Base-by-base conservation (phyloP, 2,797 vertebrate species). In the Huso huso region DNA sequence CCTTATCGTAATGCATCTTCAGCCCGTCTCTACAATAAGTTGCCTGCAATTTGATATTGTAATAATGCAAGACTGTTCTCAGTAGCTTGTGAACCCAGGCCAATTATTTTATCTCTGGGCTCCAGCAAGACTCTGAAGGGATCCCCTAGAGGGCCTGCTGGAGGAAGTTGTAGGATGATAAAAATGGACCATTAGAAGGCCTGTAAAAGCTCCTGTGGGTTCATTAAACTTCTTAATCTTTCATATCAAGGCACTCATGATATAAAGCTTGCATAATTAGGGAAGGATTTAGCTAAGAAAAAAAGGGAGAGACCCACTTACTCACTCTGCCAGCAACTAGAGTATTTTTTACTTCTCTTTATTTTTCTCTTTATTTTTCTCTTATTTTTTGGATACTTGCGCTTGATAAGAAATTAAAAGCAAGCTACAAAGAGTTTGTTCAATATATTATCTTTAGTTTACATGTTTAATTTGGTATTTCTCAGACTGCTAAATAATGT, bases 131-230 rank as follows among this genome's bases (percentile, higher is more conserved):
- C 76, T 84, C 75, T 66, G 73, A 81, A 78, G 77, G 78, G 78
- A 81, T 79, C 89, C 87, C 87, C 87, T 77, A 79, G 84, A 87
- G 90, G 85, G 82, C 78, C 82, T 81, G 84, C 85, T 77, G 82
- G 83, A 88, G 89, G 87, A 92, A 91, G 86, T 90, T 82, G 84
- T 88, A 88, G 86, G 86, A 88, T 88, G 88, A 88, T 90, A 89
- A 89, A 83, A 89, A 88, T 74, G 79, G 81, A 81, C 84, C 84
- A 88, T 87, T 89, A 88, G 79, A 86, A 78, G 75, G 79, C 78
- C 79, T 84, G 81, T 81, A 73, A 79, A 86, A 82, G 85, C 88
- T 86, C 85, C 83, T 77, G 67, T 79, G 87, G 85, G 87, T 89
- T 89, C 83, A 89, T 86, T 87, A 85, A 78, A 80, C 75, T 64